Conservation (phyloP, 2,113 vertebrate species). For the Pygoscelis adeliae region DNA sequence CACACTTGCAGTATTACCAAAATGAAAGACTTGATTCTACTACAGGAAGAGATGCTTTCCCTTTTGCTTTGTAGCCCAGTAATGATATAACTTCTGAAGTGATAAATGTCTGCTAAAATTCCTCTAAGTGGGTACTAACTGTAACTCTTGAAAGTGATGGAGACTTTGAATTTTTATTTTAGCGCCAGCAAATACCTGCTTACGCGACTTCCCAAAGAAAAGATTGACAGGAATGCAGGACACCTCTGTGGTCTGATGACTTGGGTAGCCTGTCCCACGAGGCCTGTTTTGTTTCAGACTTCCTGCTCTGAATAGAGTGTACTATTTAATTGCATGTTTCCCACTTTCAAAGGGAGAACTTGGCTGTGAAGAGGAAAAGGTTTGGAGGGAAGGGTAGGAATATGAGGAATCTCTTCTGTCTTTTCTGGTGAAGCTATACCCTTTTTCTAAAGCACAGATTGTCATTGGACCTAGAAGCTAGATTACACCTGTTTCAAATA, state of each 20-base stretch:
- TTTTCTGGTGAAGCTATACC: neutral
- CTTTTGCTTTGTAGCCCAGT: neutral
- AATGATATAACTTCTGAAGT: neutral
- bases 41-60: neutral
- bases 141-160: neutral
- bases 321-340: neutral
- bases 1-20: neutral
- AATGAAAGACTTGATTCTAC: neutral
- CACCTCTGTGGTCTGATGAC: neutral
- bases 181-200: neutral
- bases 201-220: neutral
- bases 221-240: neutral
- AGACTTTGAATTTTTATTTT: neutral
- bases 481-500: neutral
- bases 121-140: neutral
- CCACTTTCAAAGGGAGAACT: neutral
- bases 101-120: constrained; percentile 13
- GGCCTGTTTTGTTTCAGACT: constrained; percentile 15
- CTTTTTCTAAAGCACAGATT: neutral
- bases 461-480: neutral
- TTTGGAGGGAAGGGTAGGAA: neutral
- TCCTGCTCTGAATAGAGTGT: neutral
- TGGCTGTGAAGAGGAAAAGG: neutral
- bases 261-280: neutral
- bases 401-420: neutral